phyloP scores from a whole-genome alignment of 2,797 vertebrate species.

The Acanthurus lineatus region DNA sequence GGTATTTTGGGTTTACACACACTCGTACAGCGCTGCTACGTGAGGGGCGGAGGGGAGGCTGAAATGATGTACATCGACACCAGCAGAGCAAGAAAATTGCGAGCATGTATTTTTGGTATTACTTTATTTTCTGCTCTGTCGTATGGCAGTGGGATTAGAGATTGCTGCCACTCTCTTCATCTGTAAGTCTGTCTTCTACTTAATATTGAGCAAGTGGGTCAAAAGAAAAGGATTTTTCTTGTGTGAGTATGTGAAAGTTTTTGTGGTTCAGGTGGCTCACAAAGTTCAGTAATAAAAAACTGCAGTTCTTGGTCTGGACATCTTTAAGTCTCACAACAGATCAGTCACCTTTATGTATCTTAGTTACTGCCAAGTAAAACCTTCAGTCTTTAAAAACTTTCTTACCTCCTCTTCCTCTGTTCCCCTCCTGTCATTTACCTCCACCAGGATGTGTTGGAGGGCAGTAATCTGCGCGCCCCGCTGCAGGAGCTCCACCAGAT shows the following conservation, averaged over 20 bases:
- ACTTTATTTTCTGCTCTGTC: conserved; percentile 51
- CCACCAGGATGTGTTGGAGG: conserved; percentile 94
- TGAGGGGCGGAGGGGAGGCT: conserved; percentile 4
- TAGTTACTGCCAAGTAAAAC: not conserved
- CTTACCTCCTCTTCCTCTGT: not conserved
- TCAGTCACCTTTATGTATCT: not conserved
- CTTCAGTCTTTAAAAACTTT: not conserved
- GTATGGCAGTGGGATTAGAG: not conserved
- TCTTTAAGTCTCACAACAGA: not conserved
- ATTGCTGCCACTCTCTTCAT: not conserved
- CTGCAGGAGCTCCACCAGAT: conserved; percentile 98
- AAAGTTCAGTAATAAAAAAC: not conserved
- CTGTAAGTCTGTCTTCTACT: not conserved
- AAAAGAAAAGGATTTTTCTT: not conserved
- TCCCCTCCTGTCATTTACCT: not conserved
- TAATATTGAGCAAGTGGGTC: conserved; percentile 30
- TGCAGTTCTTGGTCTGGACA: not conserved
- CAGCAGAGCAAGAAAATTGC: conserved; percentile 34
- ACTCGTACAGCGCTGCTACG: conserved; percentile 24
- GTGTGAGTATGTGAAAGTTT: not conserved
- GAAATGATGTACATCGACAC: conserved; percentile 22
- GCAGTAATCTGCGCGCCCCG: conserved; percentile 91
- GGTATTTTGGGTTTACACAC: conserved; percentile 70
- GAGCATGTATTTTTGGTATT: conserved; percentile 62
- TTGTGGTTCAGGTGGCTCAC: not conserved